phyloP scores from a whole-genome alignment of 1,140 invertebrate genomes.

The Rhyzopertha dominica region DNA sequence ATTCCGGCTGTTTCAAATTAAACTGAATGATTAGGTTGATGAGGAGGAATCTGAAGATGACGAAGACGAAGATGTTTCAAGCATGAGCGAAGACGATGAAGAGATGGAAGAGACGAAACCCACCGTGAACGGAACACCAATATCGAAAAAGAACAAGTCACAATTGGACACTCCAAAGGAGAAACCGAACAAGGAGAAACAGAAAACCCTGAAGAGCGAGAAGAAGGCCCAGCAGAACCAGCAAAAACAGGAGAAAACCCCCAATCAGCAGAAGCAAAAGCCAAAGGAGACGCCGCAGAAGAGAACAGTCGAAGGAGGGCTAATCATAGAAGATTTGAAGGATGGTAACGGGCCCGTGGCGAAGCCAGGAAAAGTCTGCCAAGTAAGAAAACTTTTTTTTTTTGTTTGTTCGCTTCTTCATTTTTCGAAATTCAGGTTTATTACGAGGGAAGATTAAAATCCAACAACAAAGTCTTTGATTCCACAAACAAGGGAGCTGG shows the following conservation, averaged over 20 bases:
- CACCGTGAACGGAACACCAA: constrained; percentile 5
- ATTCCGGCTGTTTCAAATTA: no score
- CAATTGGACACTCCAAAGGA: constrained; percentile 20
- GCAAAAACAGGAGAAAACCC: constrained; percentile 38
- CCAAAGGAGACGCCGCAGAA: constrained; percentile 51
- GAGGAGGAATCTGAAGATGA: constrained; percentile 22
- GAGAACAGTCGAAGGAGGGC: constrained; percentile 65
- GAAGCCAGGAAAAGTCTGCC: constrained; percentile 69
- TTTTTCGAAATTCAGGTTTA: constrained; percentile 53
- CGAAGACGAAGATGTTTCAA: constrained; percentile 15
- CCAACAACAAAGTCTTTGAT: constrained; percentile 81
- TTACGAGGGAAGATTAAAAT: constrained; percentile 70
- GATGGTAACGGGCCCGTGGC: constrained; percentile 71
- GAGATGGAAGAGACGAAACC: constrained; percentile 13
- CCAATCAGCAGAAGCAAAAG: constrained; percentile 51
- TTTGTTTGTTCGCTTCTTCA: neutral
- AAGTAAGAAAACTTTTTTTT: constrained; percentile 46
- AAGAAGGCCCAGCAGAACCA: constrained; percentile 40
- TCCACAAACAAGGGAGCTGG: constrained; percentile 64
- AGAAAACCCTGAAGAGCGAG: constrained; percentile 34
- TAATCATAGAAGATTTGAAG: constrained; percentile 71
- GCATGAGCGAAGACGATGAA: constrained; percentile 19
- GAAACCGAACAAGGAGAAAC: constrained; percentile 19
- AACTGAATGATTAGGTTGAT: no score
- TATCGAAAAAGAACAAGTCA: constrained; percentile 3